These are phyloP conservation scores for Bugulina stolonifera DNA, from an alignment of 2,888 invertebrate genomes.

Conservation along the genomic window DNA sequence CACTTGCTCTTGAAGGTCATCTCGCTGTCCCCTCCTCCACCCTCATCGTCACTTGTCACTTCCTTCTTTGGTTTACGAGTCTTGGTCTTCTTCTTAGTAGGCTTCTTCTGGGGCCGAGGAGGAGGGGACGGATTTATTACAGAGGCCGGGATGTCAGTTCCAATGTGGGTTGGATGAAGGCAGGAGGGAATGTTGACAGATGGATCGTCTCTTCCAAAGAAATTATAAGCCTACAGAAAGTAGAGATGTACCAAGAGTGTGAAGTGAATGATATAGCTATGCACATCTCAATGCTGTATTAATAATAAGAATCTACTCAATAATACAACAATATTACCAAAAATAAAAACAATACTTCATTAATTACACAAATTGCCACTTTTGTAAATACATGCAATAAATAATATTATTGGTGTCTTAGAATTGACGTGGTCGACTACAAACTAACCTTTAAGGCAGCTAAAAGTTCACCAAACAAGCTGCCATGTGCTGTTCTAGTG, in stretches of 20 bases:
- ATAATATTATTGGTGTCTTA: too few relatives aligned
- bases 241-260: too few relatives aligned
- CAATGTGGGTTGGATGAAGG: neutral
- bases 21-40: neutral
- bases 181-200: conserved; percentile 7
- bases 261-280: too few relatives aligned
- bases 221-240: neutral
- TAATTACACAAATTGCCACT: too few relatives aligned
- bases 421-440: too few relatives aligned
- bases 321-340: too few relatives aligned
- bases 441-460: conserved; percentile 44
- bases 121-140: conserved; percentile 3
- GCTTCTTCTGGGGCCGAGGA: conserved; percentile 10
- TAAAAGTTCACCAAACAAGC: conserved; percentile 40
- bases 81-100: conserved; percentile 3
- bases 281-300: too few relatives aligned
- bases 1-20: neutral
- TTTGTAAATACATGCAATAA: too few relatives aligned
- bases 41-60: neutral
- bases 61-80: neutral
- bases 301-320: too few relatives aligned
- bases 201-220: conserved; percentile 15
- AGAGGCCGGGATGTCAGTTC: conserved; percentile 1
- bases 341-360: too few relatives aligned
- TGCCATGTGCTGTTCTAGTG: conserved; percentile 37